A percentile compares a stretch with the other conserved stretches of the same genome.
Conservation (phyloP, 2,113 vertebrate genomes). For the Macrotis lagotis region DNA sequence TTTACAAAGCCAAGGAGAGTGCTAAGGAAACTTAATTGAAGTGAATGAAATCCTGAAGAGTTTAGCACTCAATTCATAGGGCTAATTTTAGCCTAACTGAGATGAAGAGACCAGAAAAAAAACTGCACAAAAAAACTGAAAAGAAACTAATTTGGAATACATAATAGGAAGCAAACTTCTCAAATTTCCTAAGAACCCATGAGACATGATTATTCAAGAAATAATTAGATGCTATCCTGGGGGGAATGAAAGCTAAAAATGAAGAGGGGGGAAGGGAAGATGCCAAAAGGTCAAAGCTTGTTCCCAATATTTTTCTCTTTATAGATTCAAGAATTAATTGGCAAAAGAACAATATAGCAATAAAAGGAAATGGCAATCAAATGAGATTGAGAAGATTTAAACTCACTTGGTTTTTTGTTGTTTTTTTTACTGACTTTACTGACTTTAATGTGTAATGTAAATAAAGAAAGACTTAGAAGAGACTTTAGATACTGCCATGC, state of each 20-base stretch:
- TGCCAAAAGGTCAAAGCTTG: conserved; percentile 64
- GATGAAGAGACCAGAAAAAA: conserved; percentile 75
- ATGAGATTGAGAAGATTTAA: conserved; percentile 22
- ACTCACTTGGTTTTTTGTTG: background rate
- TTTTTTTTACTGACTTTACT: background rate
- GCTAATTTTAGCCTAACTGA: conserved; percentile 80
- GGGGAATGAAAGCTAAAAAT: conserved; percentile 74
- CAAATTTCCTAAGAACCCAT: conserved; percentile 69
- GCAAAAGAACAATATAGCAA: conserved; percentile 42
- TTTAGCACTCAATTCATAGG: conserved; percentile 71
- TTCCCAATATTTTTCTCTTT: conserved; percentile 52
- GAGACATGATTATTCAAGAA: conserved; percentile 78
- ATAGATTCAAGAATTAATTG: conserved; percentile 62
- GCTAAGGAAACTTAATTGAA: conserved; percentile 78
- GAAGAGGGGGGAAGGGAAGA: conserved; percentile 60
- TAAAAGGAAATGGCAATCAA: conserved; percentile 55
- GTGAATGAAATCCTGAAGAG: conserved; percentile 73
- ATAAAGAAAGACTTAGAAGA: background rate
- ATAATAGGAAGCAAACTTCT: conserved; percentile 71
- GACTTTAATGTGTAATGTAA: background rate
- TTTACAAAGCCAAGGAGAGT: conserved; percentile 70
- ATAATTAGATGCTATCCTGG: conserved; percentile 78
- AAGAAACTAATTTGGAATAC: conserved; percentile 77
- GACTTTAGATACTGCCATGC: background rate
- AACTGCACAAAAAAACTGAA: conserved; percentile 63